phyloP scores from a whole-genome alignment of 2,113 vertebrate species.

The Sakesphorus luctuosus region DNA sequence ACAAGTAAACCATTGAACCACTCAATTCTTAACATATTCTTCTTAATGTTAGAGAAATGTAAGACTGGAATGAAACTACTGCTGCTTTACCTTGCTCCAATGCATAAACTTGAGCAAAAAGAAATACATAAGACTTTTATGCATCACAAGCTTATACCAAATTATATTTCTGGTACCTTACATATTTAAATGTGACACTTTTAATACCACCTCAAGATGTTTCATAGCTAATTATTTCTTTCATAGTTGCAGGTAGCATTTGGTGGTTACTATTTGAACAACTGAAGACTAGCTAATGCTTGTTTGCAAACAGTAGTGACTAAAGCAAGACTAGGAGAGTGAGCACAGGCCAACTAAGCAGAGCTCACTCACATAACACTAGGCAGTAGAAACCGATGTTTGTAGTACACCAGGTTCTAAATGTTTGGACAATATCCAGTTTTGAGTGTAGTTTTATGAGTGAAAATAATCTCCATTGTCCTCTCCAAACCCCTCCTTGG shows the following conservation, averaged over 20 bases:
- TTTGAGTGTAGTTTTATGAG: neutral
- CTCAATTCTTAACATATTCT: neutral
- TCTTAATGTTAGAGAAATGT: neutral
- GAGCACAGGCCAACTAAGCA: neutral
- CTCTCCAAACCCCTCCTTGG: neutral
- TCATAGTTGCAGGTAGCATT: neutral
- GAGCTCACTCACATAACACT: accelerated
- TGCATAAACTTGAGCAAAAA: neutral
- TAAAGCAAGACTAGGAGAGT: neutral
- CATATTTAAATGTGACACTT: neutral
- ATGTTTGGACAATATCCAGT: neutral
- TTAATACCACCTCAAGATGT: neutral
- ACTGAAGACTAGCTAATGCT: neutral
- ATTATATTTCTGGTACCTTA: neutral
- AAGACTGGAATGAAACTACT: neutral
- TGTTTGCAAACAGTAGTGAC: neutral
- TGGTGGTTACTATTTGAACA: neutral
- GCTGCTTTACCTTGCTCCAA: neutral
- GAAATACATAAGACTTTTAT: neutral
- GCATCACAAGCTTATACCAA: neutral
- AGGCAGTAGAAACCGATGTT: neutral
- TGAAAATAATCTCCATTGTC: neutral
- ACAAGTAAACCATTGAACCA: neutral
- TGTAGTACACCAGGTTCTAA: neutral
- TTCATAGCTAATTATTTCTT: neutral